Conservation (phyloP, 2,888 invertebrate genomes). For the Bellardia bayeri region DNA sequence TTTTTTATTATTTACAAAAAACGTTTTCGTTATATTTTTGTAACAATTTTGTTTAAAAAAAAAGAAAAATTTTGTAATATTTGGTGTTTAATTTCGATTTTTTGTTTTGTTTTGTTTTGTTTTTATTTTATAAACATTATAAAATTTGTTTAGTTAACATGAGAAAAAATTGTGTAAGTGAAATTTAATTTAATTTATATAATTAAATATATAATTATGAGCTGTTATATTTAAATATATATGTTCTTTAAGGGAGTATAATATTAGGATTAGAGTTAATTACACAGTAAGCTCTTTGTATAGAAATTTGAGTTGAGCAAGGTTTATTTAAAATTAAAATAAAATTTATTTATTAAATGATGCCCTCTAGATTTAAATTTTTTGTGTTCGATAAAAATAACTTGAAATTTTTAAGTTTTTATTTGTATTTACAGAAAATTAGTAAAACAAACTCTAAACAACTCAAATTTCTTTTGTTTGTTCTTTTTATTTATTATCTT, state of each 20-base stretch:
- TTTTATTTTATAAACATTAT: background rate
- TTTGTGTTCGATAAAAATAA: too few species aligned
- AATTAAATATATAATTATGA: background rate
- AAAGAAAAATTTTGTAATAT: slow-evolving; percentile 24
- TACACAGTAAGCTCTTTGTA: slow-evolving; percentile 29
- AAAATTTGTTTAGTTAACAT: slow-evolving; percentile 3
- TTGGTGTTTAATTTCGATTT: slow-evolving; percentile 64
- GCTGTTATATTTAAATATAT: slow-evolving; percentile 4
- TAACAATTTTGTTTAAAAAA: slow-evolving; percentile 19
- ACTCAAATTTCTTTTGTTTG: background rate
- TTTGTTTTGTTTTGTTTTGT: background rate
- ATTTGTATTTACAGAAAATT: too few species aligned
- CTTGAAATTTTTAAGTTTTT: too few species aligned
- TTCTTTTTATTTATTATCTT: background rate
- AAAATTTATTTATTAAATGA: background rate
- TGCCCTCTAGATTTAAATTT: too few species aligned
- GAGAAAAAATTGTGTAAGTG: background rate
- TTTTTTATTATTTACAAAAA: slow-evolving; percentile 47
- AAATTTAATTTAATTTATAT: background rate
- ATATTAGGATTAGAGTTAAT: background rate
- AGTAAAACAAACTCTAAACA: too few species aligned
- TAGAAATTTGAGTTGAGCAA: slow-evolving; percentile 30
- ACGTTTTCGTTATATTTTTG: slow-evolving; percentile 22
- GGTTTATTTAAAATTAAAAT: background rate
- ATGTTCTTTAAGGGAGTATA: background rate